Evolutionary conservation across 2,797 vertebrate species (phyloP).

Genomic region (Ceyx erithaca): DNA sequence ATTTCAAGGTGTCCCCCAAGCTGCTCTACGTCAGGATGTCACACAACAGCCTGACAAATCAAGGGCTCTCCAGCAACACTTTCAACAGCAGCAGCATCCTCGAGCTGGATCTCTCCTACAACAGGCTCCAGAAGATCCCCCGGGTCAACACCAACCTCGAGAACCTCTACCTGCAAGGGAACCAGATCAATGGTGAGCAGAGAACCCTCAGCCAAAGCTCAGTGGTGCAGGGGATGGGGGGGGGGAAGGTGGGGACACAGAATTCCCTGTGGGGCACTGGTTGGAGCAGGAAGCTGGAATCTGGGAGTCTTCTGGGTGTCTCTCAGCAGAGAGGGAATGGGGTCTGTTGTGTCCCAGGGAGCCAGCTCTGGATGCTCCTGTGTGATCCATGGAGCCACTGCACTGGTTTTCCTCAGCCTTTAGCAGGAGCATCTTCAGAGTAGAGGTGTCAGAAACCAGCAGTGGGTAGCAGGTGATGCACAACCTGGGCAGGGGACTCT

Average conservation of each 20-base stretch:
- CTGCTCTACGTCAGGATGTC: slow-evolving; percentile 91
- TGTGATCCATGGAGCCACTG: accelerated
- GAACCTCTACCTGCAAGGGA: slow-evolving; percentile 96
- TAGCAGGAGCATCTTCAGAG: background rate
- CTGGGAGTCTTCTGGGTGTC: background rate
- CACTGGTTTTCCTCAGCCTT: background rate
- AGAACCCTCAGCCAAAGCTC: accelerated
- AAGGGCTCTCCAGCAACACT: slow-evolving; percentile 87
- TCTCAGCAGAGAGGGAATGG: background rate
- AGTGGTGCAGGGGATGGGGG: background rate
- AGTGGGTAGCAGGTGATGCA: background rate
- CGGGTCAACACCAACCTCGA: slow-evolving; percentile 88
- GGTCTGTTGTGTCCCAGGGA: background rate
- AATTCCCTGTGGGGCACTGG: accelerated
- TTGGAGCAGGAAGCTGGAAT: background rate
- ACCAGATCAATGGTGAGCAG: slow-evolving; percentile 92
- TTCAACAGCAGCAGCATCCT: slow-evolving; percentile 94
- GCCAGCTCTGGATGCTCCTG: accelerated
- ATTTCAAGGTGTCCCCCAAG: slow-evolving; percentile 84
- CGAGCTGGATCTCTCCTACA: slow-evolving; percentile 95
- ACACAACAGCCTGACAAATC: slow-evolving; percentile 92
- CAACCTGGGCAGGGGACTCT: background rate
- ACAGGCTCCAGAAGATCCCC: slow-evolving; percentile 94
- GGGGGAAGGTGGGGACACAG: background rate
- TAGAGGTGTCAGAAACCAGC: background rate